Base-by-base conservation (phyloP, 2,113 vertebrate species). In the Lynx canadensis region DNA sequence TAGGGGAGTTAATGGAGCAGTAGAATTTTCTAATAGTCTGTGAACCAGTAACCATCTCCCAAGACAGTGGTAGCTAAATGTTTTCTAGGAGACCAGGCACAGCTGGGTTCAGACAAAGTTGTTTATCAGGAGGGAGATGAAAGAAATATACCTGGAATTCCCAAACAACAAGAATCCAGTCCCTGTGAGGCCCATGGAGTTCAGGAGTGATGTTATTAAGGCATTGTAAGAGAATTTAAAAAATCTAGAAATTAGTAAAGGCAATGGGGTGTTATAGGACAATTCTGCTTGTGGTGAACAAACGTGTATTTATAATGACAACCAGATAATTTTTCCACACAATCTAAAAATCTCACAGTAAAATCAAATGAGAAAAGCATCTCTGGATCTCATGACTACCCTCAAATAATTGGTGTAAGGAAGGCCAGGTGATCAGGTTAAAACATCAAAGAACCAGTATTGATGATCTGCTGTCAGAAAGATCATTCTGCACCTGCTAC, bases 211-310 rank as follows among this genome's bases (percentile, higher is more conserved):
- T 33, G 33, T 65, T 50, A 78, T 21, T 91, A 68, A 60, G 78
- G 33, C 8, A 9, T 0, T 36, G 15, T 76, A 57, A 50, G 1
- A 76, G 3, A 45, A 55, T n/a, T 9, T 25, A 25, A 89, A 88
- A 88, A 97, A 71, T 66, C 36, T 50, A 82, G n/a, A 82, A 73
- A 85, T 91, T 89, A 93, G n/a, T 19, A 73, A 76, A 45, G 57
- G 41, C 38, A 86, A 36, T 78, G 29, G 15, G 13, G 1, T 79
- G 48, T 84, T 27, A 55, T 3, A 83, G 68, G 69, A 71, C 11
- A 31, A 79, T 82, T 89, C 36, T 41, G 27, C 52, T 73, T 71
- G 14, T 66, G 45, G 38, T 96, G 25, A 66, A 86, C 36, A 66
- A 57, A 81, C 79, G 29, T 33, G 6, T 41, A 41, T 83, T 88